Percentiles rank a stretch among this genome's conserved stretches.
Evolutionary conservation across 2,113 vertebrate species (phyloP).

Genomic region (Elachura formosa): DNA sequence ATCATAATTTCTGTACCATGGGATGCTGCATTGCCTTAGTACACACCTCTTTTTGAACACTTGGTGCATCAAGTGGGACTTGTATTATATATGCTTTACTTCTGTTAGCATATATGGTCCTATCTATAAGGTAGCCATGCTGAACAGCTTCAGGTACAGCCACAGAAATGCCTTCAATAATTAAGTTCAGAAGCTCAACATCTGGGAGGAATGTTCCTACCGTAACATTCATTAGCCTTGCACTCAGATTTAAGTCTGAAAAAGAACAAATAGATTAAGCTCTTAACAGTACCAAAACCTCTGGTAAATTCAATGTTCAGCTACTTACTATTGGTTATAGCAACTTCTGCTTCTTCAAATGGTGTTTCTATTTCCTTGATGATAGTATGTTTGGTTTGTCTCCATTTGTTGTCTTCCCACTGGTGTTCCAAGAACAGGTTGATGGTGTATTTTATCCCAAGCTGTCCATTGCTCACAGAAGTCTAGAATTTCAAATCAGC

Average conservation of each 20-base stretch:
- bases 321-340: slow-evolving; percentile 39
- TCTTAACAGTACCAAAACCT: not conserved
- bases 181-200: slow-evolving; percentile 71
- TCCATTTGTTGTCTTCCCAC: slow-evolving; percentile 58
- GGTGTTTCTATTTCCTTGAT: slow-evolving; percentile 59
- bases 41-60: slow-evolving; percentile 61
- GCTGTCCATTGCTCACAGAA: not conserved
- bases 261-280: not conserved
- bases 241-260: slow-evolving; percentile 51
- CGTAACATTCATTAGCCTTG: slow-evolving; percentile 61
- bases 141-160: slow-evolving; percentile 28
- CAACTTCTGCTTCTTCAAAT: not conserved
- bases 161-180: slow-evolving; percentile 38
- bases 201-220: slow-evolving; percentile 73
- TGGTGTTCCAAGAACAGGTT: slow-evolving; percentile 52
- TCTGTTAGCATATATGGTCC: slow-evolving; percentile 50
- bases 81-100: slow-evolving; percentile 63
- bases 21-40: not conserved
- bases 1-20: fast-evolving
- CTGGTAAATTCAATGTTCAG: not conserved
- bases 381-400: slow-evolving; percentile 41
- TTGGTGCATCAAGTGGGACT: slow-evolving; percentile 63
- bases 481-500: slow-evolving; percentile 39
- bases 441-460: slow-evolving; percentile 42
- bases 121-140: slow-evolving; percentile 53